A percentile compares a stretch with the other conserved stretches of the same genome.
phyloP scores from a whole-genome alignment of 2,113 vertebrate species.

The Ancistrus triradiatus region DNA sequence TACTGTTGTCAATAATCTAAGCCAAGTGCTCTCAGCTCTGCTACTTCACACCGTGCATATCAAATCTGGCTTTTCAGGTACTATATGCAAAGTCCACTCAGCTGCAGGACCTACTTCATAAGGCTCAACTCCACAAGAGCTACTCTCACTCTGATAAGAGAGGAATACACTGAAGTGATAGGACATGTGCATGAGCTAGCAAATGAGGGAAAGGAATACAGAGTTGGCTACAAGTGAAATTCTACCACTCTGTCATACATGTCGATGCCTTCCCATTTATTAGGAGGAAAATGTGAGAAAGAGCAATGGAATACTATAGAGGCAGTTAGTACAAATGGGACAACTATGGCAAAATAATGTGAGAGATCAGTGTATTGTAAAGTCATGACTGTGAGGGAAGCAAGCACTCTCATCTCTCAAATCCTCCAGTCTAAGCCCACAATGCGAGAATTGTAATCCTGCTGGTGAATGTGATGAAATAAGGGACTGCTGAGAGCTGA shows the following conservation, averaged over 20 bases:
- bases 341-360: conserved; percentile 2
- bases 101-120: not conserved
- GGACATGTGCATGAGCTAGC: not conserved
- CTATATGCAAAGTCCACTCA: conserved; percentile 1
- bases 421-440: not conserved
- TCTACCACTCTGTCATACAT: not conserved
- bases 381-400: conserved; percentile 7
- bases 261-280: conserved; percentile 3
- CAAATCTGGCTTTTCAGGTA: not conserved
- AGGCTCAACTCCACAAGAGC: not conserved
- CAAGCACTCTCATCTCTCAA: not conserved
- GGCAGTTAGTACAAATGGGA: conserved; percentile 3
- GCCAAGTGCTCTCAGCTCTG: not conserved
- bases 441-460: not conserved
- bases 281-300: not conserved
- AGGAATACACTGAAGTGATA: conserved; percentile 3
- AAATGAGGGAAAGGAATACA: conserved; percentile 14
- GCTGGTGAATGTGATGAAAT: conserved; percentile 7
- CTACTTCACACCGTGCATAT: conserved; percentile 8
- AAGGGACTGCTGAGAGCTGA: conserved; percentile 3
- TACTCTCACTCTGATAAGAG: not conserved
- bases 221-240: not conserved
- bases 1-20: conserved; percentile 16
- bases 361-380: conserved; percentile 15
- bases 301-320: not conserved